Base-by-base conservation (phyloP, 2,113 vertebrate species). In the Indicator maculatus region DNA sequence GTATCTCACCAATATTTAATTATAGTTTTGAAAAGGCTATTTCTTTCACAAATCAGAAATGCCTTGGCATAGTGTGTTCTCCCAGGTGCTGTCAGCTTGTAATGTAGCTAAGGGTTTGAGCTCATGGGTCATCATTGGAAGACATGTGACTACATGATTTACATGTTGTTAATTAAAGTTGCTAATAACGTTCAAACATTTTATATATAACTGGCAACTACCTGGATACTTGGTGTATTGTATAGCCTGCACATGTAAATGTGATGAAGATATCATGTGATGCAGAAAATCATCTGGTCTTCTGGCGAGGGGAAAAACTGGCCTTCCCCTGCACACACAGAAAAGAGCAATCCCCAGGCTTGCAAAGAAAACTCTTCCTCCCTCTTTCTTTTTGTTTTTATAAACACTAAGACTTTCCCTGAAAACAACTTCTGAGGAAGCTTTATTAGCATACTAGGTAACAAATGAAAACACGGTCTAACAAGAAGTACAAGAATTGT, bases 161-260 rank as follows among this genome's bases (percentile, higher is more conserved):
- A 84, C 53, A 27, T 70, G 10, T 58, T 78, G 39, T 69, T 96
- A 96, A 96, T 95, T 93, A 92, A 93, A 76, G 13, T 67, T 93
- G n/a, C 44, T 94, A 86, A 73, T 59, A 91, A 86, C 72, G 89
- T 33, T 84, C 59, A 59, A 60, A 85, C 65, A 7, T 81, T 93
- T 87, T 94, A 67, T 44, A 67, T 76, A 53, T 86, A 83, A 78
- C 80, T 76, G 71, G 36, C 7, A 67, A 76, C 86, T 94, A 96
- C 94, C 63, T 94, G 66, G 75, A 73, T 95, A 65, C 65, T 70
- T 72, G 55, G 24, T 58, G 44, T 21, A 67, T 10, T 44, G 20
- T 41, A 52, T 18, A 88, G 47, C 50, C 81, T 86, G 47, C 78
- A 90, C 76, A 83, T 95, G 66, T 64, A 92, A 94, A 90, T 36